Evolutionary conservation across 2,888 invertebrate species (phyloP).

Genomic region (Eupithecia tripunctaria): DNA sequence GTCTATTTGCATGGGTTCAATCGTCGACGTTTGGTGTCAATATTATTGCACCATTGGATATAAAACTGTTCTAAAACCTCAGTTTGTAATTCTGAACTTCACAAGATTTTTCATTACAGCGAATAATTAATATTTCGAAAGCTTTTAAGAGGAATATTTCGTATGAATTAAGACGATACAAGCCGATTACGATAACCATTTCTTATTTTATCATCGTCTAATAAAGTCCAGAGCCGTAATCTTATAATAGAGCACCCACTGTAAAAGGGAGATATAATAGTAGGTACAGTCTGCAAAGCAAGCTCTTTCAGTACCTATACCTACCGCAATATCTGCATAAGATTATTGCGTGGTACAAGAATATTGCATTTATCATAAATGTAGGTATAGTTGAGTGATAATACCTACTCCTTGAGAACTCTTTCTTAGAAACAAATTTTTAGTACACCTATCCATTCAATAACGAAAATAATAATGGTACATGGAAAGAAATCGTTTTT

Average conservation of each 20-base stretch:
- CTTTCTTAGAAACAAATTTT: background rate
- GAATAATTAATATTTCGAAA: background rate
- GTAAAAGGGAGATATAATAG: background rate
- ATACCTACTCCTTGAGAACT: background rate
- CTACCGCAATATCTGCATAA: background rate
- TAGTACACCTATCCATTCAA: background rate
- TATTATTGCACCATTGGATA: conserved; percentile 28
- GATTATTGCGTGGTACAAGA: background rate
- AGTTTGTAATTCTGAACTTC: background rate
- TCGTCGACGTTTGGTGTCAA: conserved; percentile 38
- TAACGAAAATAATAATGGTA: background rate
- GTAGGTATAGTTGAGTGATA: background rate
- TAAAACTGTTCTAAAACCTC: background rate
- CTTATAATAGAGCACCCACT: no score
- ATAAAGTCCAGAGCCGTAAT: background rate
- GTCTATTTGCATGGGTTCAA: conserved; percentile 36
- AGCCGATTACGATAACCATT: background rate
- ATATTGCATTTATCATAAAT: background rate
- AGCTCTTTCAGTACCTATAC: background rate
- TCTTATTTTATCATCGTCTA: background rate
- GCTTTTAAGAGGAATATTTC: background rate
- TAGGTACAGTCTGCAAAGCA: background rate
- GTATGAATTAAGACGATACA: background rate
- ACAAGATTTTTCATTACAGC: background rate
- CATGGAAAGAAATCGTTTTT: no score